phyloP scores from a whole-genome alignment of 1,140 invertebrate genomes.

The Condylostylus longicornis region DNA sequence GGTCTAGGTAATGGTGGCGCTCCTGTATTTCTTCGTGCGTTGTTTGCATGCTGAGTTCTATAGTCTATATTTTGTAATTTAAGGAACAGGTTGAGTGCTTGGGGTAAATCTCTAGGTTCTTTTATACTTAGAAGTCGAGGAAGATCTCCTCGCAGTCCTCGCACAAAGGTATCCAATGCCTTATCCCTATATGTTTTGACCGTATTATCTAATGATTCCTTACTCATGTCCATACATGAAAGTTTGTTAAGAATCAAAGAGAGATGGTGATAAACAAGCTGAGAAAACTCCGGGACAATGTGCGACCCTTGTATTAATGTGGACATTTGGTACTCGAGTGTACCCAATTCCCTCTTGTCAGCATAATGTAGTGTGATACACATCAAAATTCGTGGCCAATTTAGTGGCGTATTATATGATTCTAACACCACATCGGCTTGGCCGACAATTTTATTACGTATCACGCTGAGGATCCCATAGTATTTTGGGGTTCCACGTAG shows the following conservation, averaged over 20 bases:
- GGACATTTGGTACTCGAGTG: conserved; percentile 1
- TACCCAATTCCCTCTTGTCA: neutral
- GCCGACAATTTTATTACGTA: conserved; percentile 4
- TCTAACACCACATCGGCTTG: neutral
- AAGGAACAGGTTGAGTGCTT: too few relatives aligned
- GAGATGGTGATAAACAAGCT: neutral
- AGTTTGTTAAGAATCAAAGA: neutral
- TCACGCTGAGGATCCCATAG: conserved; percentile 2
- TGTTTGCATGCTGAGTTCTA: too few relatives aligned
- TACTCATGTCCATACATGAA: neutral
- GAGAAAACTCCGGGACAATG: neutral
- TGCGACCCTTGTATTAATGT: neutral
- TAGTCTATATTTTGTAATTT: too few relatives aligned
- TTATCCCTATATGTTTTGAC: conserved; percentile 7
- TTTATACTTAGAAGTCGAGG: conserved; percentile 5
- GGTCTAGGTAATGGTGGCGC: too few relatives aligned
- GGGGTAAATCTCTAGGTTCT: conserved; percentile 4
- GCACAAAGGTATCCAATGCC: conserved; percentile 6
- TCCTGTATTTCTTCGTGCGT: too few relatives aligned
- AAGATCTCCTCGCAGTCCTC: conserved; percentile 7
- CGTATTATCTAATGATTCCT: neutral
- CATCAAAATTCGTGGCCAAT: neutral
- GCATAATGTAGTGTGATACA: neutral
- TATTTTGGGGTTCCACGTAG: conserved; percentile 1
- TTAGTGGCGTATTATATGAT: neutral